Evolutionary conservation across 1,140 invertebrate species (phyloP).

Genomic region (Euwallacea similis): DNA sequence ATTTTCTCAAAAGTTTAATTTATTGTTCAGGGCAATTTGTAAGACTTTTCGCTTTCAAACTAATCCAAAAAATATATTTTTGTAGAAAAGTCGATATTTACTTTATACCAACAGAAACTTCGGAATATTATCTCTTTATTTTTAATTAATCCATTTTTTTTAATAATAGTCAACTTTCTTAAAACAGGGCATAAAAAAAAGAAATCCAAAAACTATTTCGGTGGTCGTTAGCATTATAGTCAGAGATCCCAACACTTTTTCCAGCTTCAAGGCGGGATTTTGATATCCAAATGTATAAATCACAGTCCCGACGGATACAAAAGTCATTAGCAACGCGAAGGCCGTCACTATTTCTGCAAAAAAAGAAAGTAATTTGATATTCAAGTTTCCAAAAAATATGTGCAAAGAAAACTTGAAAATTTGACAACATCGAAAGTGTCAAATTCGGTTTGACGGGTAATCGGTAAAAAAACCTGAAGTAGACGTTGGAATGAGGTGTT

Average conservation of each 20-base stretch:
- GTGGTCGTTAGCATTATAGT: constrained; percentile 38
- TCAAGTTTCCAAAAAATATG: background rate
- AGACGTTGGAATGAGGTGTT: too few relatives aligned
- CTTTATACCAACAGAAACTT: too few relatives aligned
- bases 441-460: too few relatives aligned
- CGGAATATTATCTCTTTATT: too few relatives aligned
- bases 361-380: background rate
- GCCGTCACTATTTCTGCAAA: constrained; percentile 43
- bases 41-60: too few relatives aligned
- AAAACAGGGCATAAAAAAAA: constrained; percentile 38
- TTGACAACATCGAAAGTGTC: too few relatives aligned
- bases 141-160: too few relatives aligned
- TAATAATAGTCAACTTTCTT: constrained; percentile 36
- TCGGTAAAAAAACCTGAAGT: too few relatives aligned
- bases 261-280: constrained; percentile 39
- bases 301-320: constrained; percentile 34
- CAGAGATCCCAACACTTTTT: constrained; percentile 42
- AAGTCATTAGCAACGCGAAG: constrained; percentile 41
- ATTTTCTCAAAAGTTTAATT: too few relatives aligned
- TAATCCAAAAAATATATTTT: background rate
- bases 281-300: constrained; percentile 40
- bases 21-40: too few relatives aligned
- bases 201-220: constrained; percentile 42
- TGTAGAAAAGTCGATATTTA: too few relatives aligned
- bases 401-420: too few relatives aligned